phyloP scores from a whole-genome alignment of 2,797 vertebrate genomes.

The Gadopsis marmoratus region DNA sequence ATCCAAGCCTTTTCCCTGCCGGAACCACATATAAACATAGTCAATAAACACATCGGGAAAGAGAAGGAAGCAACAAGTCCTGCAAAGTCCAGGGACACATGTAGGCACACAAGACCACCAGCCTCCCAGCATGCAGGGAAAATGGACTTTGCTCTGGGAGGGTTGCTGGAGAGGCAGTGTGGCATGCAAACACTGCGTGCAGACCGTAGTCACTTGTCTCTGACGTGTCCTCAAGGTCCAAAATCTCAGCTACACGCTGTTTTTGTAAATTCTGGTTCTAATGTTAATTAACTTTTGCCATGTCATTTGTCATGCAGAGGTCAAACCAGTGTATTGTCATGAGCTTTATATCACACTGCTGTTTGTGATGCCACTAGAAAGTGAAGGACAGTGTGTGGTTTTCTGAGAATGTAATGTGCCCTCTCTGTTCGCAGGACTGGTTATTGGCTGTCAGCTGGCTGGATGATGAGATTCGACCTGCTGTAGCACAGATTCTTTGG shows the following conservation, averaged over 20 bases:
- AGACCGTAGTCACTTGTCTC: conserved; percentile 17
- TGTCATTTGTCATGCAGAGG: conserved; percentile 37
- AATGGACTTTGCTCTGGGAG: conserved; percentile 15
- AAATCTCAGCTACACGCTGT: conserved; percentile 12
- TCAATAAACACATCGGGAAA: conserved; percentile 62
- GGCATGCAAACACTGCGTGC: not conserved
- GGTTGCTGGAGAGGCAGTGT: conserved; percentile 16
- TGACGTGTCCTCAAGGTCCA: conserved; percentile 17
- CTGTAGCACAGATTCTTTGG: conserved; percentile 63
- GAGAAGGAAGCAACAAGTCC: conserved; percentile 49
- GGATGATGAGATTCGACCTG: conserved; percentile 64
- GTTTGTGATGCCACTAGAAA: conserved; percentile 42
- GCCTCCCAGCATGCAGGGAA: conserved; percentile 12
- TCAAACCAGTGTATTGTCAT: conserved; percentile 32
- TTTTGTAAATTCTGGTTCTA: conserved; percentile 28
- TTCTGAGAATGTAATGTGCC: conserved; percentile 61
- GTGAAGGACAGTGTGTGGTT: conserved; percentile 44
- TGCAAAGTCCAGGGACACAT: conserved; percentile 40
- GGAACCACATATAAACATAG: conserved; percentile 38
- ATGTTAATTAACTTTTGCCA: conserved; percentile 43
- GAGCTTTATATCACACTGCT: conserved; percentile 37
- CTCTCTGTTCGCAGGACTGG: conserved; percentile 53
- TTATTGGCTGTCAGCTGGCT: conserved; percentile 58
- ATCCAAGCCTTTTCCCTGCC: conserved; percentile 35
- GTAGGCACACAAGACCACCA: conserved; percentile 1